Conservation (phyloP, 2,888 invertebrate species). For the Nomada hirtipes region DNA sequence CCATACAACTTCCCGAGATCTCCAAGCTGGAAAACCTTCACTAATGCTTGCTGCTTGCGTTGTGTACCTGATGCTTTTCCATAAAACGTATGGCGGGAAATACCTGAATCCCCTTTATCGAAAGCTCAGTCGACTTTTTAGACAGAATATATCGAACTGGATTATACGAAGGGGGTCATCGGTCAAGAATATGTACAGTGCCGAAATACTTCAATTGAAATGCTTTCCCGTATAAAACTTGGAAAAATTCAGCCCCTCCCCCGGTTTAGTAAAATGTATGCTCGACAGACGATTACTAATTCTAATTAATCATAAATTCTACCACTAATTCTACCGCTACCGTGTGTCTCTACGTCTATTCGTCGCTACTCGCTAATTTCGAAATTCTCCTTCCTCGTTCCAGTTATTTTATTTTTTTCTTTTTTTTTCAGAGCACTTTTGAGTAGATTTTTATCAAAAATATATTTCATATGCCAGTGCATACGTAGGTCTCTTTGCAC, state of each 20-base stretch:
- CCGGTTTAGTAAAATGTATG: background rate
- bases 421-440: conserved; percentile 71
- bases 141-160: conserved; percentile 56
- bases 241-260: background rate
- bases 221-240: background rate
- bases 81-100: conserved; percentile 19
- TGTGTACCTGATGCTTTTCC: background rate
- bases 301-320: background rate
- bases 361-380: background rate
- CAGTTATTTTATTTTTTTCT: conserved; percentile 55
- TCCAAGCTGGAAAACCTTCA: background rate
- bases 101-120: conserved; percentile 47
- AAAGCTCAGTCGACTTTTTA: conserved; percentile 58
- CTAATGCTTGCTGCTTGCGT: background rate
- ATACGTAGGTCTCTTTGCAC: conserved; percentile 27
- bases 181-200: background rate
- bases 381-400: conserved; percentile 6
- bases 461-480: conserved; percentile 71
- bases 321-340: background rate
- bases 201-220: background rate
- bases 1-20: conserved; percentile 22
- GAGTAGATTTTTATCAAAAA: conserved; percentile 81
- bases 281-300: conserved; percentile 50
- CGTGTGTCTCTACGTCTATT: background rate
- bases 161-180: background rate